A percentile compares a stretch with the other conserved stretches of the same genome.
Conservation (phyloP, 2,797 vertebrate species). For the Synanceia verrucosa region DNA sequence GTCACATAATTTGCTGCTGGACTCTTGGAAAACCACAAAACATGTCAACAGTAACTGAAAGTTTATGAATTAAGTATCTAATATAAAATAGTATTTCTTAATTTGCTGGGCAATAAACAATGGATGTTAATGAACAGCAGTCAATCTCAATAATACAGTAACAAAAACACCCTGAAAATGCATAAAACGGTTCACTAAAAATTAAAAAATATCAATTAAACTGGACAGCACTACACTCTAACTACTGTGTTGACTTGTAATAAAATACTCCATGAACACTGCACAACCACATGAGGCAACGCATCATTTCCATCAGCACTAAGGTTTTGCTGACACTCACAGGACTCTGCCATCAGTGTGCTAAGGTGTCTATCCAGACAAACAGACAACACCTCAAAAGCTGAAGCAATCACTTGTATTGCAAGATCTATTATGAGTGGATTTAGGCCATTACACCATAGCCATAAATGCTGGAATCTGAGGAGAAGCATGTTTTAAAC, state of each 20-base stretch:
- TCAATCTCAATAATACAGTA: background rate
- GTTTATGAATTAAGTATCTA: background rate
- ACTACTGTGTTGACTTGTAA: no score
- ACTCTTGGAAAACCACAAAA: background rate
- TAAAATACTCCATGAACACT: no score
- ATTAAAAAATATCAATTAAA: background rate
- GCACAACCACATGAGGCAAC: background rate
- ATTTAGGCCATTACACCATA: background rate
- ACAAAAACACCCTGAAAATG: background rate
- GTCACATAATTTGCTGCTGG: background rate
- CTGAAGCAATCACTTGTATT: background rate
- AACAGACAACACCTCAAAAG: background rate
- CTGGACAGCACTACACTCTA: background rate
- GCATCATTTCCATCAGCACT: background rate
- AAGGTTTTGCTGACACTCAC: background rate
- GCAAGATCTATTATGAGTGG: background rate
- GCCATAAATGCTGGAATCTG: constrained; percentile 6
- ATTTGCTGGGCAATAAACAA: background rate
- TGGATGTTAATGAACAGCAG: background rate
- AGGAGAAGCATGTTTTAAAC: background rate
- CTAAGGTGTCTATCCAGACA: background rate
- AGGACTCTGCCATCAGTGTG: background rate
- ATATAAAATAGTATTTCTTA: background rate
- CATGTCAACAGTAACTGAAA: background rate
- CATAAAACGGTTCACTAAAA: background rate